These are phyloP conservation scores for Micrasema minimum DNA, from an alignment of 1,140 invertebrate species.

Conservation along the genomic window DNA sequence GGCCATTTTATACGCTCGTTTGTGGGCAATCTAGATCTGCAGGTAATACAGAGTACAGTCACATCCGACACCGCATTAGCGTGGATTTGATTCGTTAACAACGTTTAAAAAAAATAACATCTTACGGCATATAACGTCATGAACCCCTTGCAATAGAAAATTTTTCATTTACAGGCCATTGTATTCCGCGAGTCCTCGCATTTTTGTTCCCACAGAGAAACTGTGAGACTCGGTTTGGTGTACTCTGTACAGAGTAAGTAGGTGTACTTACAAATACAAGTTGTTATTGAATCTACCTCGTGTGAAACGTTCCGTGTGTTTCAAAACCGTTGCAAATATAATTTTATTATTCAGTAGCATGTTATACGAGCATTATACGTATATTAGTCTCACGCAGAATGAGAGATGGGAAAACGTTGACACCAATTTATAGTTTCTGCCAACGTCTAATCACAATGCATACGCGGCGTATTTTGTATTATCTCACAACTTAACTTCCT, in stretches of 20 bases:
- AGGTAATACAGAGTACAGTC: too few species aligned
- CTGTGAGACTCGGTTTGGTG: slow-evolving; percentile 10
- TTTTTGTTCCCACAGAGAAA: slow-evolving; percentile 25
- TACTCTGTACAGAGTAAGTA: not conserved
- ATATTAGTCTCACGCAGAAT: slow-evolving; percentile 21
- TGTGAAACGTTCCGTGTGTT: slow-evolving; percentile 47
- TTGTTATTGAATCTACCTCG: slow-evolving; percentile 48
- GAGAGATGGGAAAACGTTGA: slow-evolving; percentile 9
- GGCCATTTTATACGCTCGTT: not conserved
- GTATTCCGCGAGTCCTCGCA: not conserved
- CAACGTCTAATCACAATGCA: too few species aligned
- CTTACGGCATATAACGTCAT: not conserved
- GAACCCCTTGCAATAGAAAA: slow-evolving; percentile 6
- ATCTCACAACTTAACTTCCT: too few species aligned
- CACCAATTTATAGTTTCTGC: too few species aligned
- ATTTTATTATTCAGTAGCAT: slow-evolving; percentile 46
- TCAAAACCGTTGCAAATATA: slow-evolving; percentile 42
- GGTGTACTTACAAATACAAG: slow-evolving; percentile 8
- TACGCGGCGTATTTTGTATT: too few species aligned
- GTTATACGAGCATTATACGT: slow-evolving; percentile 22
- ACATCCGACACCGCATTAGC: too few species aligned
- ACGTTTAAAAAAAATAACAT: slow-evolving; percentile 9
- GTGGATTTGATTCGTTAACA: slow-evolving; percentile 3
- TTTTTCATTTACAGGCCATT: slow-evolving; percentile 26
- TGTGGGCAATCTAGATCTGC: too few species aligned